Evolutionary conservation across 1,140 invertebrate species (phyloP).

Genomic region (Cherax quadricarinatus): DNA sequence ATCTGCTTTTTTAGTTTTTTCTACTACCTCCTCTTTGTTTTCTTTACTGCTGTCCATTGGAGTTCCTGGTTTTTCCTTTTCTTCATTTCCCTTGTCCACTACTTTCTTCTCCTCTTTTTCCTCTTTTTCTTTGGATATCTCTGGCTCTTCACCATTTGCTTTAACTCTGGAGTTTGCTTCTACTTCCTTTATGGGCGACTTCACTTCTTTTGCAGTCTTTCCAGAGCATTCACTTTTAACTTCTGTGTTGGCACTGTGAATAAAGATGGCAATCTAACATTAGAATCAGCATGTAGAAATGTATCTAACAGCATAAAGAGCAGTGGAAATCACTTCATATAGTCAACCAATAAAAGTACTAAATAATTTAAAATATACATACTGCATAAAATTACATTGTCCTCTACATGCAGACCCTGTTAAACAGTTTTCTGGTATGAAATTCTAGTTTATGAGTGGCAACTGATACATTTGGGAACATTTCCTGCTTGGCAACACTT

Average conservation of each 20-base stretch:
- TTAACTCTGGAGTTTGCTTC: constrained; percentile 2
- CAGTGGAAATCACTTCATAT: no score
- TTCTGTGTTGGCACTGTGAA: constrained; percentile 22
- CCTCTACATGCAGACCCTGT: no score
- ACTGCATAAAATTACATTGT: no score
- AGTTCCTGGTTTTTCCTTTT: neutral
- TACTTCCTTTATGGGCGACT: neutral
- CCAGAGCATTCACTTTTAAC: constrained; percentile 17
- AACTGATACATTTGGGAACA: no score
- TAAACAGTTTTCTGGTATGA: no score
- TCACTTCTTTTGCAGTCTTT: constrained; percentile 33
- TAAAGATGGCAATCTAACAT: neutral
- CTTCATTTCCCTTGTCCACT: no score
- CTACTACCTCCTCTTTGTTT: neutral
- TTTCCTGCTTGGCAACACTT: no score
- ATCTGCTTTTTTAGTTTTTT: neutral
- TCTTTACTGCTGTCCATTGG: neutral
- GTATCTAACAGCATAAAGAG: no score
- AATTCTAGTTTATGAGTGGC: no score
- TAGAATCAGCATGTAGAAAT: neutral
- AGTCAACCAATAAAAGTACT: no score
- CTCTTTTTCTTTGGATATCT: neutral
- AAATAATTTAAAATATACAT: no score
- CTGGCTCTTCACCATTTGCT: neutral
- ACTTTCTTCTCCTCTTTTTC: no score